phyloP scores from a whole-genome alignment of 1,140 invertebrate genomes.

The Leptoteleia sp. region DNA sequence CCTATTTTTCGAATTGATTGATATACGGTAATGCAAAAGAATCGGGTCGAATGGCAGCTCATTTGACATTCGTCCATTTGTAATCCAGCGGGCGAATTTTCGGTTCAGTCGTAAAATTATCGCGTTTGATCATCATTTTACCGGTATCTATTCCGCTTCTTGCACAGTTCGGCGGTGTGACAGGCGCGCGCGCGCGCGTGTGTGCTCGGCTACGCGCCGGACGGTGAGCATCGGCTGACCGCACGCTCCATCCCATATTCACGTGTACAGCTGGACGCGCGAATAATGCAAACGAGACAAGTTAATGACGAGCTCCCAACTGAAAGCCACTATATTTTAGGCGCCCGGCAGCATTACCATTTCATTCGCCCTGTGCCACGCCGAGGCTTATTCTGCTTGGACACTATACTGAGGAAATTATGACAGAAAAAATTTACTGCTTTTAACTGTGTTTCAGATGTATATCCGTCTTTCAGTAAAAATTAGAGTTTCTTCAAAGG shows the following conservation, averaged over 20 bases:
- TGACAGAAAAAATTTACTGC: too few relatives aligned
- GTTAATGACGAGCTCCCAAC: slow-evolving; percentile 60
- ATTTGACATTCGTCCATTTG: slow-evolving; percentile 23
- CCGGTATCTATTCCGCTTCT: slow-evolving; percentile 43
- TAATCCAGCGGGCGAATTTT: slow-evolving; percentile 21
- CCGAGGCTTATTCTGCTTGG: slow-evolving; percentile 31
- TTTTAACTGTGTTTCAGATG: too few relatives aligned
- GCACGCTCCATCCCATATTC: slow-evolving; percentile 41
- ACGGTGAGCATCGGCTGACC: slow-evolving; percentile 35
- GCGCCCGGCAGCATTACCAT: slow-evolving; percentile 39
- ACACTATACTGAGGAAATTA: slow-evolving; percentile 23
- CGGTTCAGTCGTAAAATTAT: slow-evolving; percentile 25
- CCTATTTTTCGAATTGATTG: too few relatives aligned
- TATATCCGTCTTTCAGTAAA: too few relatives aligned
- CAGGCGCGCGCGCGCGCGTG: slow-evolving; percentile 36
- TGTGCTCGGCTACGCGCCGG: slow-evolving; percentile 46
- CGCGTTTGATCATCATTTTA: slow-evolving; percentile 39
- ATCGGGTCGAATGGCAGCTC: not conserved
- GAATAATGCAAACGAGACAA: slow-evolving; percentile 66
- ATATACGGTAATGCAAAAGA: too few relatives aligned
- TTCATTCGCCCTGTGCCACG: slow-evolving; percentile 34
- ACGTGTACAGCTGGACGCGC: slow-evolving; percentile 38
- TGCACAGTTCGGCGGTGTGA: slow-evolving; percentile 22
- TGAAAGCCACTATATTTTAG: slow-evolving; percentile 55
- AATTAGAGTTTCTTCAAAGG: too few relatives aligned